Evolutionary conservation across 2,888 invertebrate species (phyloP), one percentile per base, ranked within the genome.

Genomic region (Phalera bucephala): DNA sequence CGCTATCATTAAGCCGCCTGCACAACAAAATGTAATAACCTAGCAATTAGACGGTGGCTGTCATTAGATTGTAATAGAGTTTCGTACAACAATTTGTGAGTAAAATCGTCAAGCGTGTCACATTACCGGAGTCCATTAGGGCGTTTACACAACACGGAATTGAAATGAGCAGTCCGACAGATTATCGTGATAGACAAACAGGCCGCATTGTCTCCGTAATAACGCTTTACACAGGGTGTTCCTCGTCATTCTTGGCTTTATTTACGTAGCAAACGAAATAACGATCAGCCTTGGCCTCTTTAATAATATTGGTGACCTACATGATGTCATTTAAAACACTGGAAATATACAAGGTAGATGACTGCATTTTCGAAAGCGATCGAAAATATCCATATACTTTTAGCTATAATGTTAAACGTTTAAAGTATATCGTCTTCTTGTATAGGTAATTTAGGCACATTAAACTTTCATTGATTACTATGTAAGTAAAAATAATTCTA

Each of bases 31-130:
- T 80, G 78, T 84, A 87, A 89, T 87, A 86, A 84, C 84, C 73
- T 83, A 78, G 81, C 87, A 87, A 89, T 89, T 88, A 88, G 87
- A 80, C 81, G 82, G 80, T 75, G 74, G 79, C 84, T 81, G 83
- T 81, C 86, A 89, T 89, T 89, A 89, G 85, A 84, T 77, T 73
- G 82, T 87, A 89, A 89, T 89, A 89, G 88, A 87, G 88, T 88
- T 89, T 86, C 75, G 87, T 88, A 88, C 87, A 80, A 79, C 76
- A 86, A 86, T 88, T 89, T 89, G 87, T 88, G 86, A 86, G 87
- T 85, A 85, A 83, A 88, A 88, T 88, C 89, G 89, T 88, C 89
- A 88, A 88, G 88, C 89, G 89, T 89, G 86, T 88, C 89, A 86
- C 89, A 87, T 89, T 88, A 89, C 88, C 78, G 73, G 76, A 63